These are phyloP conservation scores for Spea multiplicata DNA, from an alignment of 2,113 vertebrate species.

Conservation along the genomic window DNA sequence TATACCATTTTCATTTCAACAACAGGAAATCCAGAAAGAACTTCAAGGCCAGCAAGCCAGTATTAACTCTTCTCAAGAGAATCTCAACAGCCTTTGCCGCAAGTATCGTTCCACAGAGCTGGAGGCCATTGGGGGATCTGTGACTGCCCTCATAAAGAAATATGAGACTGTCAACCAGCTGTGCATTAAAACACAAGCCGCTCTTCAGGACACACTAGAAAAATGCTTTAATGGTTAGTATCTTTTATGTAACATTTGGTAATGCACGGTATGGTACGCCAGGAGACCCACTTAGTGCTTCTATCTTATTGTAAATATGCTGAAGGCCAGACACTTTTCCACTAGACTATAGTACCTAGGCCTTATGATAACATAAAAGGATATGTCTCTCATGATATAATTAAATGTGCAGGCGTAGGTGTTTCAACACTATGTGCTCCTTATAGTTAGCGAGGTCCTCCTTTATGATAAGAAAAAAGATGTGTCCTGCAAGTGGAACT, in stretches of 20 bases:
- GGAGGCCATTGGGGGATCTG: conserved; percentile 73
- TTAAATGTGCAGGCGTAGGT: too few relatives aligned
- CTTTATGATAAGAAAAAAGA: too few relatives aligned
- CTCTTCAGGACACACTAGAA: conserved; percentile 82
- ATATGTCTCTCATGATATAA: too few relatives aligned
- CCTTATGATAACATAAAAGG: too few relatives aligned
- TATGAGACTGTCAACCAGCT: conserved; percentile 78
- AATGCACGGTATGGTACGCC: too few relatives aligned
- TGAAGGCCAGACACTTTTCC: too few relatives aligned
- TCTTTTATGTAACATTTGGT: neutral
- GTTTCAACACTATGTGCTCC: too few relatives aligned
- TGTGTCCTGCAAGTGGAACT: too few relatives aligned
- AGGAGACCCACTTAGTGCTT: too few relatives aligned
- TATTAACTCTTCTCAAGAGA: conserved; percentile 77
- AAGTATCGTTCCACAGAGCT: conserved; percentile 81
- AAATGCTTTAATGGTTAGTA: conserved; percentile 79
- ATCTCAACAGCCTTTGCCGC: conserved; percentile 80
- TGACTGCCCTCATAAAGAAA: conserved; percentile 79
- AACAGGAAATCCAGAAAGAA: conserved; percentile 78
- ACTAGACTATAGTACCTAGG: too few relatives aligned
- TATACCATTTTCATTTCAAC: conserved; percentile 22
- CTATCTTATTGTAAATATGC: too few relatives aligned
- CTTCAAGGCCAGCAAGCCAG: conserved; percentile 78
- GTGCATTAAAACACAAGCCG: conserved; percentile 72
- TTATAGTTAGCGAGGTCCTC: too few relatives aligned